These are phyloP conservation scores for Hydrotaea cyrtoneurina DNA, from an alignment of 2,888 invertebrate genomes.

Conservation along the genomic window DNA sequence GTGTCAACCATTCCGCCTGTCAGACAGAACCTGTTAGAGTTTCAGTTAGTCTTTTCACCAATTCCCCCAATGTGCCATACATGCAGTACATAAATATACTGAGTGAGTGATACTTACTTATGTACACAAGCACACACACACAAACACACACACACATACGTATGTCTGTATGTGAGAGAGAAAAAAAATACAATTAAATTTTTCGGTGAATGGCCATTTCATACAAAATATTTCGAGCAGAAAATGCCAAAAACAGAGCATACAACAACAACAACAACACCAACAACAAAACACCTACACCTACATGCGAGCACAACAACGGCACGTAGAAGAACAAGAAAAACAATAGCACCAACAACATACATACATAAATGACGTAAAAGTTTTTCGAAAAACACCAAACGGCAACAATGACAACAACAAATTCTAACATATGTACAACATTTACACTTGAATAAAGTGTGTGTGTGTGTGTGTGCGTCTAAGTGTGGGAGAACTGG, in stretches of 20 bases:
- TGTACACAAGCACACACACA: too few species aligned
- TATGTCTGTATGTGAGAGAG: too few species aligned
- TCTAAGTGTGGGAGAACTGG: too few species aligned
- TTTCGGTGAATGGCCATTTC: conserved; percentile 22
- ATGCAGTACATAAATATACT: too few species aligned
- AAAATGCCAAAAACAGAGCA: conserved; percentile 61
- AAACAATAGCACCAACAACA: not conserved
- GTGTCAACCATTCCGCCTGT: too few species aligned
- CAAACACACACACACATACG: too few species aligned
- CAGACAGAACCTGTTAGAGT: too few species aligned
- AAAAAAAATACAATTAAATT: conserved; percentile 28
- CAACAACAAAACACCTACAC: not conserved
- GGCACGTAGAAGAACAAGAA: not conserved
- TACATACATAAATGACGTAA: not conserved
- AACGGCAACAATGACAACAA: conserved; percentile 25
- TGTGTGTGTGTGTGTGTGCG: too few species aligned
- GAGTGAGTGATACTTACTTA: too few species aligned
- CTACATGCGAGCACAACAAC: not conserved
- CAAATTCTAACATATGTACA: conserved; percentile 18
- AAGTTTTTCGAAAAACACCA: conserved; percentile 1
- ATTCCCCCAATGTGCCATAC: too few species aligned
- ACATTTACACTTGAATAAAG: conserved; percentile 7
- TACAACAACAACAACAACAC: conserved; percentile 1
- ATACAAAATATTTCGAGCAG: conserved; percentile 58
- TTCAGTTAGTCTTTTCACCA: too few species aligned